Evolutionary conservation across 2,113 vertebrate species (phyloP).

Genomic region (Zapornia atra): DNA sequence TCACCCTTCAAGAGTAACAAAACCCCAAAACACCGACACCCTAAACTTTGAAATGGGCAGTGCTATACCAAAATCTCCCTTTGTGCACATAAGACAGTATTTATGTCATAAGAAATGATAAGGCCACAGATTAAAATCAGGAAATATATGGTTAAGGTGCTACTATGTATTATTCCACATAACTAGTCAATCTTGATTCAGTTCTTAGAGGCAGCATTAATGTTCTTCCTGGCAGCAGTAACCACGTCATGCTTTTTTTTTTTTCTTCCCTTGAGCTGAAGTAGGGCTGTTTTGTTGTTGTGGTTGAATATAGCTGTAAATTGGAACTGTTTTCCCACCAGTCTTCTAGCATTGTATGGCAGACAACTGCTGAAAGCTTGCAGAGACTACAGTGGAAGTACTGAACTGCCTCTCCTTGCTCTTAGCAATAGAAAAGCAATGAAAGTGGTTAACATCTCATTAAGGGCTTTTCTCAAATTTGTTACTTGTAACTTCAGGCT

Average conservation of each 20-base stretch:
- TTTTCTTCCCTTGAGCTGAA: background rate
- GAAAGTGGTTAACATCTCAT: background rate
- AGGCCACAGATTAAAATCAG: background rate
- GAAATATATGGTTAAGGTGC: background rate
- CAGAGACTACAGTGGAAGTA: background rate
- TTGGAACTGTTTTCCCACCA: background rate
- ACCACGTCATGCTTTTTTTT: background rate
- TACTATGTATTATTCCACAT: background rate
- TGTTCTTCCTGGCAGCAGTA: background rate
- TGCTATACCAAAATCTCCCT: background rate
- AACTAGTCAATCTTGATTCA: background rate
- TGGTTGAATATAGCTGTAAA: background rate
- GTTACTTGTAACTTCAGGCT: background rate
- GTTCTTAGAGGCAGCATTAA: background rate
- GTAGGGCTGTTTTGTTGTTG: background rate
- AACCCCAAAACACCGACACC: background rate
- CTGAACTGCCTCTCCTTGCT: background rate
- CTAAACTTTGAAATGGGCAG: background rate
- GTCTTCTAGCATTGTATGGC: background rate
- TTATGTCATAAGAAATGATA: background rate
- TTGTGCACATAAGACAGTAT: background rate
- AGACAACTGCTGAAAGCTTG: background rate
- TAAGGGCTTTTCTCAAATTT: background rate
- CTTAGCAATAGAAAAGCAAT: background rate
- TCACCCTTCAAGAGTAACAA: background rate